phyloP scores from a whole-genome alignment of 2,113 vertebrate genomes.

The Seriola aureovittata region DNA sequence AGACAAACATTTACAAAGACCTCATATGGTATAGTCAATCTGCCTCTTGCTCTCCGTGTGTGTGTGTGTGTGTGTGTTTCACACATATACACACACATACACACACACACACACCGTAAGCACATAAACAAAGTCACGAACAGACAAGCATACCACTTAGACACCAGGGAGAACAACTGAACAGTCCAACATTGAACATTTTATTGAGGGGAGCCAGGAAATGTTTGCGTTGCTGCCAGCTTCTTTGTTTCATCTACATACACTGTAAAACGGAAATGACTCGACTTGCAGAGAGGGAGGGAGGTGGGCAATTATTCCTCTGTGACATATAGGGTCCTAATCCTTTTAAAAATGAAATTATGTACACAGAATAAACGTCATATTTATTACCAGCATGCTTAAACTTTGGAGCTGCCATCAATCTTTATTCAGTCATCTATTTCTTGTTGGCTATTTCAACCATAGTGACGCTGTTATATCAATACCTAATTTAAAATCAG shows the following conservation, averaged over 20 bases:
- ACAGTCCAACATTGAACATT: slow-evolving; percentile 48
- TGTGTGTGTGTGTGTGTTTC: neutral
- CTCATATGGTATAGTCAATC: slow-evolving; percentile 39
- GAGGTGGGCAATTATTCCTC: slow-evolving; percentile 63
- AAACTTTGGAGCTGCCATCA: slow-evolving; percentile 31
- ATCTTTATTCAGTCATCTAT: slow-evolving; percentile 12
- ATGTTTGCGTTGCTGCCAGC: slow-evolving; percentile 63
- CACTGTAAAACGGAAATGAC: slow-evolving; percentile 54
- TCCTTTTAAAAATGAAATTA: slow-evolving; percentile 62
- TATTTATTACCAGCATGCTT: slow-evolving; percentile 50
- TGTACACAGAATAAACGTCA: slow-evolving; percentile 49
- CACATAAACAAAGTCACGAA: slow-evolving; percentile 3
- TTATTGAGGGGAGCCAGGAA: slow-evolving; percentile 61
- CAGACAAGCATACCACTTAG: slow-evolving; percentile 29
- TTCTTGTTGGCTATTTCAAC: slow-evolving; percentile 7
- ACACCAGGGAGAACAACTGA: slow-evolving; percentile 49
- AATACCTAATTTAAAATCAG: neutral
- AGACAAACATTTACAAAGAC: slow-evolving; percentile 55
- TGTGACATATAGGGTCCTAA: slow-evolving; percentile 61
- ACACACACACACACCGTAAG: neutral
- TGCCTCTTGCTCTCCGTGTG: neutral
- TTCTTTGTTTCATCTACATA: slow-evolving; percentile 46
- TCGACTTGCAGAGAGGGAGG: slow-evolving; percentile 34
- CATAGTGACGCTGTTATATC: slow-evolving; percentile 14
- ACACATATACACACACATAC: neutral